Evolutionary conservation across 2,797 vertebrate genomes (phyloP), one percentile per base, ranked within the genome.

Genomic region (Varecia variegata): DNA sequence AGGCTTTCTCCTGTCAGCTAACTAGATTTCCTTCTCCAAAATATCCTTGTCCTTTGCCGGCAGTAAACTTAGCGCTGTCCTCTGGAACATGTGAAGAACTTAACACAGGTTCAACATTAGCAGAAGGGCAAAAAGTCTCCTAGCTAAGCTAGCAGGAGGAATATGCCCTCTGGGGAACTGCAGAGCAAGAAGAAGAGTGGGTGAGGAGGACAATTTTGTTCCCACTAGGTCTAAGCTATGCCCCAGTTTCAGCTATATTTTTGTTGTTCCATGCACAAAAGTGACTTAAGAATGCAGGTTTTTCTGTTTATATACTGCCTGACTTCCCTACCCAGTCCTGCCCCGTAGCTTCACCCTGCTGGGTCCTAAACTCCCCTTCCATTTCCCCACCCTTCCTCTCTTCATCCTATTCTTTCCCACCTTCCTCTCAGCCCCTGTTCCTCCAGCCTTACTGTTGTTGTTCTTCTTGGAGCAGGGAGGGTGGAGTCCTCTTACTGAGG

Each of bases 401-500:
- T 93, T 80, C 32, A 43, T 5, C 30, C 15, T 45, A 30, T 88
- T 94, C 74, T 94, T 67, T 23, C n/a, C 30, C 40, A 87, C 40
- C 21, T 90, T 90, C 30, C 43, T 58, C 52, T 89, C 43, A 74
- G 67, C 23, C 45, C 15, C 40, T 79, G n/a, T 17, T 90, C 70
- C 35, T 83, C 32, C 85, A 89, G 25, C 40, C 25, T 85, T 95
- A 40, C 25, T 77, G 47, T 92, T 35, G 35, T 93, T 65, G 47
- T 93, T 95, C 58, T 89, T 20, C 43, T 89, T 23, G 87, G 79
- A 88, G 17, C 43, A 65, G 32, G 30, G 60, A 85, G 73, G 83
- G 74, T 95, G 80, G 52, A 91, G 93, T 77, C 68, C 81, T 89
- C 74, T 93, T 96, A 68, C 79, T 74, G 71, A 94, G 71, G 86